phyloP scores from a whole-genome alignment of 2,888 invertebrate genomes.

The Synergus gifuensis region DNA sequence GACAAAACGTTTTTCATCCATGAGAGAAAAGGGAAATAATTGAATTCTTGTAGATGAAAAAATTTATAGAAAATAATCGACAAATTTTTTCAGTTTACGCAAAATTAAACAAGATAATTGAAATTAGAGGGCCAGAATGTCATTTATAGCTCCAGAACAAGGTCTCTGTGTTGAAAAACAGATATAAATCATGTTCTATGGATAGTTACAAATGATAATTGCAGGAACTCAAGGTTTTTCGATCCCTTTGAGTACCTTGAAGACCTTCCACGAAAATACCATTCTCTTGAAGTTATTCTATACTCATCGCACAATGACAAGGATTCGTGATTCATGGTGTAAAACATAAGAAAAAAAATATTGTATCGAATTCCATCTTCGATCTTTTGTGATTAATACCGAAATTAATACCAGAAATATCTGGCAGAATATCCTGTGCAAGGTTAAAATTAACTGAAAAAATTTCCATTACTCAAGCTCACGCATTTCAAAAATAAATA shows the following conservation, averaged over 20 bases:
- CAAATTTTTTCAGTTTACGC: not conserved
- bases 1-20: not conserved
- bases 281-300: not conserved
- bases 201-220: not conserved
- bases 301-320: constrained; percentile 3
- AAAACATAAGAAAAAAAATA: not conserved
- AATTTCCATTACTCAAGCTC: not conserved
- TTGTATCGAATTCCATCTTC: not conserved
- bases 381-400: not conserved
- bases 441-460: not conserved
- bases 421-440: not conserved
- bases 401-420: not conserved
- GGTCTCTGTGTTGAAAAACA: not conserved
- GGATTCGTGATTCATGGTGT: not conserved
- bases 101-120: not conserved
- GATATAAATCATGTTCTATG: not conserved
- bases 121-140: not conserved
- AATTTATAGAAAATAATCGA: not conserved
- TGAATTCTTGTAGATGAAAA: not conserved
- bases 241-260: constrained; percentile 8
- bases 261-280: constrained; percentile 14
- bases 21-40: not conserved
- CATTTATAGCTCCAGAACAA: not conserved
- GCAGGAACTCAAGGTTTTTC: not conserved
- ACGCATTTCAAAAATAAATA: not conserved